Conservation (phyloP, 2,113 vertebrate genomes). For the Tauraco erythrolophus region DNA sequence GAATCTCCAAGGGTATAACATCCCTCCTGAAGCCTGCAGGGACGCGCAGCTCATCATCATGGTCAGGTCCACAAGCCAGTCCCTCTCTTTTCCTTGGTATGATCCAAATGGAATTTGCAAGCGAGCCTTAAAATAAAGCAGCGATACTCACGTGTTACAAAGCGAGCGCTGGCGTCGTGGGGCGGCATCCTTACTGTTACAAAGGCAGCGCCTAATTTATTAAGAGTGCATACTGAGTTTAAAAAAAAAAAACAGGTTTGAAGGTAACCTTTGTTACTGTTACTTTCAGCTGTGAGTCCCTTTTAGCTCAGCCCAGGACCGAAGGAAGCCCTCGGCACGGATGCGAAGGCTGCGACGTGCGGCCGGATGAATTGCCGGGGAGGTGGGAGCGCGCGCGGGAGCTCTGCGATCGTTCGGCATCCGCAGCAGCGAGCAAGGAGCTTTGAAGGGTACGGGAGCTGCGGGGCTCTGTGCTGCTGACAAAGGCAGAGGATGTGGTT, state of each 20-base stretch:
- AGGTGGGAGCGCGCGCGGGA: neutral
- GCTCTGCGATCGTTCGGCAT: neutral
- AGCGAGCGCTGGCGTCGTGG: rapidly evolving
- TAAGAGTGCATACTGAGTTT: neutral
- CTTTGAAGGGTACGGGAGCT: conserved; percentile 51
- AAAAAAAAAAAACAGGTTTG: neutral
- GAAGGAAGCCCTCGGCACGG: rapidly evolving
- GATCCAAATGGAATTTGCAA: neutral
- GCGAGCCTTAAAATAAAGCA: neutral
- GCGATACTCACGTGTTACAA: neutral
- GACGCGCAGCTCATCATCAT: neutral
- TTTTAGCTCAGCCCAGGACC: rapidly evolving
- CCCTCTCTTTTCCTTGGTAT: neutral
- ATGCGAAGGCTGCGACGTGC: neutral
- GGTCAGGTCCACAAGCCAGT: rapidly evolving
- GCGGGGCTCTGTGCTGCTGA: conserved; percentile 30
- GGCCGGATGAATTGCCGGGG: neutral
- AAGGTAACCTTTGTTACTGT: neutral
- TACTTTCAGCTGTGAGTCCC: neutral
- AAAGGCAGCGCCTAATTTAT: neutral
- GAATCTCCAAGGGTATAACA: neutral
- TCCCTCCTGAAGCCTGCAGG: neutral
- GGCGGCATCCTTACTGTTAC: neutral
- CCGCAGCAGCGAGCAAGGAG: conserved; percentile 19
- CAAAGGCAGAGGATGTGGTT: conserved; percentile 44